Percentiles rank a stretch among this genome's conserved stretches.
Conservation (phyloP, 2,113 vertebrate species). For the Tupaia chinensis region DNA sequence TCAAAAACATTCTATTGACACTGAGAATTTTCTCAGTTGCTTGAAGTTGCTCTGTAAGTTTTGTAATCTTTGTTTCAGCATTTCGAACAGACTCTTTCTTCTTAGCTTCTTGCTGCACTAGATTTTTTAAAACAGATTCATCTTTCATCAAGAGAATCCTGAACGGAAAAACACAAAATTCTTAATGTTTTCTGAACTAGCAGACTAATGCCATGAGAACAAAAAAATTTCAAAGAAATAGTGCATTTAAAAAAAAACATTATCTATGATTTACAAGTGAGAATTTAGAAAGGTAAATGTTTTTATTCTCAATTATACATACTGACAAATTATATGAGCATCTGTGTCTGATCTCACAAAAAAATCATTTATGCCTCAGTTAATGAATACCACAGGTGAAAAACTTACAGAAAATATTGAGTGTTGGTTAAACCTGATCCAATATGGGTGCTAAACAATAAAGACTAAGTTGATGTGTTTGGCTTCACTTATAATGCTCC, state of each 20-base stretch:
- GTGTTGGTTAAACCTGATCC: not conserved
- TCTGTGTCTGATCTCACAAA: not conserved
- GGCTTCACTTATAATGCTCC: constrained; percentile 10
- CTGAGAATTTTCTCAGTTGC: constrained; percentile 94
- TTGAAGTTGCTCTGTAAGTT: constrained; percentile 95
- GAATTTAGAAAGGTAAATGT: not conserved
- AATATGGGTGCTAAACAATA: not conserved
- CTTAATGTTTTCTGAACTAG: constrained; percentile 36
- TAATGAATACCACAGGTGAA: constrained; percentile 22
- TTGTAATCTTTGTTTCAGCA: constrained; percentile 93
- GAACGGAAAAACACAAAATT: constrained; percentile 69
- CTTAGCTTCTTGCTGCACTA: constrained; percentile 95
- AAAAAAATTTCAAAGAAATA: not conserved
- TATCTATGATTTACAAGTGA: not conserved
- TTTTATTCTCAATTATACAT: not conserved
- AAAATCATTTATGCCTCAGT: not conserved
- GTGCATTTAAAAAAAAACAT: constrained; percentile 2
- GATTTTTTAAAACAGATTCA: constrained; percentile 93
- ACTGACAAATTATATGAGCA: constrained; percentile 33
- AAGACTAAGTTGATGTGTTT: not conserved
- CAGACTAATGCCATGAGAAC: not conserved
- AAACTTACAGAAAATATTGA: not conserved
- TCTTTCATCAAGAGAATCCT: constrained; percentile 95
- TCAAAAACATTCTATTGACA: constrained; percentile 93
- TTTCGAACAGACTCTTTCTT: constrained; percentile 95